A percentile compares a stretch with the other conserved stretches of the same genome.
phyloP scores from a whole-genome alignment of 37 sponge, comb jelly and placozoan genomes.

The Bolinopsis microptera region DNA sequence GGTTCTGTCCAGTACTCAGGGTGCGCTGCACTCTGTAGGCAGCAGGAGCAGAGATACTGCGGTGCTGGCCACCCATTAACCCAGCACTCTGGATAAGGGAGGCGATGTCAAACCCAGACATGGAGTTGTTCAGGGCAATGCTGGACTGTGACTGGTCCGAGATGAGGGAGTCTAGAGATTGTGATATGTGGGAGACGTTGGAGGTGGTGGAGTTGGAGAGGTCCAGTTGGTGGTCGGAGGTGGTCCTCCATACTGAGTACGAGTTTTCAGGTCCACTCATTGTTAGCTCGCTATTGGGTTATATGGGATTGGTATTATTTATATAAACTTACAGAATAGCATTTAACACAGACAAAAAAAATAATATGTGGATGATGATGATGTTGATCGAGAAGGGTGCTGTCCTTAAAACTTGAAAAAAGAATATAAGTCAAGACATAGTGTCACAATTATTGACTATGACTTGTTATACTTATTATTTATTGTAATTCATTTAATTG shows the following conservation, averaged over 20 bases:
- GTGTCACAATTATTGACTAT: too few species aligned
- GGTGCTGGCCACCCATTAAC: neutral
- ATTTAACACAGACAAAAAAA: too few species aligned
- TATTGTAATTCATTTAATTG: too few species aligned
- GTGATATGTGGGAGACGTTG: neutral
- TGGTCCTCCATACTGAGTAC: neutral
- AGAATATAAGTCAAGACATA: too few species aligned
- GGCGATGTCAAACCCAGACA: neutral
- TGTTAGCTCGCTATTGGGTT: too few species aligned
- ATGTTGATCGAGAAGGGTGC: too few species aligned
- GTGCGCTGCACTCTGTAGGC: neutral
- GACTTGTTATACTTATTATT: too few species aligned
- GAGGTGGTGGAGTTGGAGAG: neutral
- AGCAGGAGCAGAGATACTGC: slow-evolving; percentile 39
- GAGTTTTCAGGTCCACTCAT: neutral
- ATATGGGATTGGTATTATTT: too few species aligned
- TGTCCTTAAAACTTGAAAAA: too few species aligned
- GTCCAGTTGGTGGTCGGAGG: neutral
- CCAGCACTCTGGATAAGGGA: slow-evolving; percentile 32
- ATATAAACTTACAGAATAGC: too few species aligned
- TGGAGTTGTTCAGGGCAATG: neutral
- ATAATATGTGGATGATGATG: too few species aligned
- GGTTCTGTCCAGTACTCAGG: neutral
- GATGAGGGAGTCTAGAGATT: slow-evolving; percentile 29
- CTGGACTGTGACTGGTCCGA: neutral